A percentile compares a stretch with the other conserved stretches of the same genome.
Evolutionary conservation across 2,888 invertebrate species (phyloP).

Genomic region (Andrena marginata): DNA sequence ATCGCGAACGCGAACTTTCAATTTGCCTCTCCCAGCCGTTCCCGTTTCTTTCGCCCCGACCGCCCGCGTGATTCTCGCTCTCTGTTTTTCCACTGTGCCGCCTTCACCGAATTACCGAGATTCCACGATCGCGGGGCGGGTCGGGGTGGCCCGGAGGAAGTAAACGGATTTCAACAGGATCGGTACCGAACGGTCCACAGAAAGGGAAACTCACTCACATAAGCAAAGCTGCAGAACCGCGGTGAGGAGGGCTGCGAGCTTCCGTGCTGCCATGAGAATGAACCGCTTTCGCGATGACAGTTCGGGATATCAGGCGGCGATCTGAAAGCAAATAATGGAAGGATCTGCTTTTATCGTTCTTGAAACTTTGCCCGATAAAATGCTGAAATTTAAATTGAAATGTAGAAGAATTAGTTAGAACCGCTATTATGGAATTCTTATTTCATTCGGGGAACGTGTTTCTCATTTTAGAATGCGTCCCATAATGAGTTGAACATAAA

Average conservation of each 20-base stretch:
- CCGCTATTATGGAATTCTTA: too few species aligned
- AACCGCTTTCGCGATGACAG: conserved; percentile 64
- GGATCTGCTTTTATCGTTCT: not conserved
- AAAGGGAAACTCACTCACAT: conserved; percentile 78
- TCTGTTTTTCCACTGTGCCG: conserved; percentile 6
- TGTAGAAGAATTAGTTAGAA: too few species aligned
- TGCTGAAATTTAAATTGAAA: too few species aligned
- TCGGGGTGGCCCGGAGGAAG: not conserved
- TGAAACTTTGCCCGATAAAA: not conserved
- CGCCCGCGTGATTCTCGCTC: conserved; percentile 1
- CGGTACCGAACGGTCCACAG: conserved; percentile 7
- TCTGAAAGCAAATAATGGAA: conserved; percentile 53
- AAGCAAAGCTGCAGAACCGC: conserved; percentile 81
- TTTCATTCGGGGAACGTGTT: too few species aligned
- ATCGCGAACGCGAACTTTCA: conserved; percentile 76
- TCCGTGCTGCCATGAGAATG: conserved; percentile 82
- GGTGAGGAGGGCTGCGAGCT: conserved; percentile 80
- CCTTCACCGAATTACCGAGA: conserved; percentile 39
- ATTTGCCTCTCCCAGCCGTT: conserved; percentile 65
- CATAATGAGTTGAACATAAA: too few species aligned
- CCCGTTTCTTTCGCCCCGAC: conserved; percentile 4
- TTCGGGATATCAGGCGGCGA: conserved; percentile 59
- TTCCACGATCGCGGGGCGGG: conserved; percentile 2
- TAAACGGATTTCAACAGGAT: not conserved
- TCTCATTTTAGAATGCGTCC: too few species aligned